phyloP scores from a whole-genome alignment of 2,888 invertebrate genomes.

The Orthosia cruda region DNA sequence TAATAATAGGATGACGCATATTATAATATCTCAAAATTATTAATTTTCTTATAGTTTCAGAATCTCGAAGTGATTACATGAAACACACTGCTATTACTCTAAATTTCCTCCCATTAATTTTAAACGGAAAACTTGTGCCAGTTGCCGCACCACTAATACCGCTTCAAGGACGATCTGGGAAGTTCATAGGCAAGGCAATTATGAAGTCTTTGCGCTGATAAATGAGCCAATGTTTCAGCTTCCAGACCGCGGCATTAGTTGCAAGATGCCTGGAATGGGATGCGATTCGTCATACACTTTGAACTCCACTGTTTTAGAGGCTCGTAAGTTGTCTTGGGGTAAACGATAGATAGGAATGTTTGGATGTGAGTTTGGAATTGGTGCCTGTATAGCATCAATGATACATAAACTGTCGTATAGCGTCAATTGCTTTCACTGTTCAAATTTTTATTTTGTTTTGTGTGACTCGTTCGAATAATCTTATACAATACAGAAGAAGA shows the following conservation, averaged over 20 bases:
- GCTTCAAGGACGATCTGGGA: constrained; percentile 49
- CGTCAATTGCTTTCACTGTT: not conserved
- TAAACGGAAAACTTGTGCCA: constrained; percentile 51
- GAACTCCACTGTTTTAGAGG: constrained; percentile 37
- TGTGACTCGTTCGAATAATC: too few species aligned
- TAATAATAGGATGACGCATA: not conserved
- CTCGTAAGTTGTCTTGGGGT: constrained; percentile 26
- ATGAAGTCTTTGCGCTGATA: constrained; percentile 59
- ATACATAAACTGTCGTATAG: not conserved
- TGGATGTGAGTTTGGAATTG: not conserved
- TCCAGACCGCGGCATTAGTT: constrained; percentile 59
- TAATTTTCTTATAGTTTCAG: not conserved
- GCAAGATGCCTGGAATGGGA: constrained; percentile 42
- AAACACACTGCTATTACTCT: constrained; percentile 19
- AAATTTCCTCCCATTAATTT: constrained; percentile 52
- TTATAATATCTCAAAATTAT: not conserved
- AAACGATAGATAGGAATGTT: constrained; percentile 2
- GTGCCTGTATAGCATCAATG: not conserved
- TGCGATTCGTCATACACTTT: constrained; percentile 55
- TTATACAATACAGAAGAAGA: too few species aligned
- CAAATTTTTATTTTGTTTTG: not conserved
- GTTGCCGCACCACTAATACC: constrained; percentile 49
- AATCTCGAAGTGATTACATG: constrained; percentile 13
- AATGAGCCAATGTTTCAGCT: constrained; percentile 62
- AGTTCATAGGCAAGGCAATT: constrained; percentile 58